Evolutionary conservation across 2,888 invertebrate species (phyloP), one percentile per base, ranked within the genome.

Genomic region (Hyles lineata): DNA sequence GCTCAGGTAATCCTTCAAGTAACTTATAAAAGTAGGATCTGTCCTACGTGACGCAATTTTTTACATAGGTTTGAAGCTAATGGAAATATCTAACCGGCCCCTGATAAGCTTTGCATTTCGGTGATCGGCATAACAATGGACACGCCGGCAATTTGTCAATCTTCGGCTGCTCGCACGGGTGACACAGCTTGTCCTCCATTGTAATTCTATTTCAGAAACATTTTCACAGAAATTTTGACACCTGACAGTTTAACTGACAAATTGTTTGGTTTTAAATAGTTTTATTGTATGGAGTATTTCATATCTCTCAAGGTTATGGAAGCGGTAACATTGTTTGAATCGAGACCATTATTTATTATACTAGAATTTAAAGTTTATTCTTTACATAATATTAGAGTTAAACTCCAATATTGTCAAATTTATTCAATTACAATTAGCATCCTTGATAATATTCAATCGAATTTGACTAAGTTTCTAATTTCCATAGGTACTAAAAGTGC

Each of bases 111-210:
- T 82, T 85, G 81, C 92, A 92, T 79, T 88, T 87, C 0, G 83
- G 80, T 3, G 91, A 89, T 78, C 79, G 83, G 74, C 92, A 92
- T 62, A 87, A 85, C 61, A 91, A 74, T 0, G 92, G 93, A 19
- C 93, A 92, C 0, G 84, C 82, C 0, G 89, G 88, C 0, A 77
- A 19, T 71, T 89, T 89, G 0, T 90, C 88, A 43, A 85, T 73
- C 0, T 82, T 77, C 0, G 85, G 84, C 71, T 88, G 84, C 1
- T 90, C 85, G 70, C 91, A 91, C 0, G 87, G 85, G 11, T 79
- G 76, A 73, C 92, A 92, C 0, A 76, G 25, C 62, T 82, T 85
- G 4, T 86, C 77, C n/a, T 90, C 89, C 88, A 87, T 90, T 71
- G 70, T 71, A 73, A 60, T 59, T 59, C 32, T 60, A 60, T 35